Evolutionary conservation across 2,888 invertebrate genomes (phyloP).

Genomic region (Parnassius apollo): DNA sequence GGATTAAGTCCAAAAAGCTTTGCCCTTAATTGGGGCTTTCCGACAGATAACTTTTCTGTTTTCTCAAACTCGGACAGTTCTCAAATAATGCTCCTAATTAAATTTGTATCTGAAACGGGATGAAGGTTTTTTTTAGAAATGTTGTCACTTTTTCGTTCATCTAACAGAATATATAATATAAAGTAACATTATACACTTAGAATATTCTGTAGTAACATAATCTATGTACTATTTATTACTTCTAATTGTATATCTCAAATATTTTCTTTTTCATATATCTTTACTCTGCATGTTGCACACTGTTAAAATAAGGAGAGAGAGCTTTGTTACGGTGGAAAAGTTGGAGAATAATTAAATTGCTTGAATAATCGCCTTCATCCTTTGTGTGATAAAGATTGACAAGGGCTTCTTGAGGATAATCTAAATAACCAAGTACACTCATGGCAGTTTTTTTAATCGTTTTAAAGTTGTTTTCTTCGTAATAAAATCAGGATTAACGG

Average conservation of each 20-base stretch:
- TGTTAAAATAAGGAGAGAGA: conserved; percentile 5
- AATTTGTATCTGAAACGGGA: conserved; percentile 61
- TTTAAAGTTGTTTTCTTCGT: too few species aligned
- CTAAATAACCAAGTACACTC: not conserved
- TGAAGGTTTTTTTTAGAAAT: conserved; percentile 35
- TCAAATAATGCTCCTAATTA: conserved; percentile 74
- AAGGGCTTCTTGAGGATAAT: conserved; percentile 14
- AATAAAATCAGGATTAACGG: too few species aligned
- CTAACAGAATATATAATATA: not conserved
- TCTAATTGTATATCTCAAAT: not conserved
- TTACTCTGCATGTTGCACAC: conserved; percentile 20
- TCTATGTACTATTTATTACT: too few species aligned
- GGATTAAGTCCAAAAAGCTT: conserved; percentile 79
- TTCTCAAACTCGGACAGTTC: conserved; percentile 75
- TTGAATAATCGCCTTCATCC: conserved; percentile 58
- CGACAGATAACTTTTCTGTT: conserved; percentile 78
- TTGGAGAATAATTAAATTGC: conserved; percentile 53
- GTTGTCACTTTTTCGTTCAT: conserved; percentile 28
- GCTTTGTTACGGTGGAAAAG: conserved; percentile 30
- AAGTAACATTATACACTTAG: too few species aligned
- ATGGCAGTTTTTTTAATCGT: too few species aligned
- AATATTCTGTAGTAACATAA: too few species aligned
- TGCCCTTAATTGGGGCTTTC: conserved; percentile 78
- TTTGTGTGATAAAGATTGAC: conserved; percentile 47
- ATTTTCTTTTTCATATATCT: not conserved